Evolutionary conservation across 2,888 invertebrate species (phyloP).

Genomic region (Acrobasis repandana): DNA sequence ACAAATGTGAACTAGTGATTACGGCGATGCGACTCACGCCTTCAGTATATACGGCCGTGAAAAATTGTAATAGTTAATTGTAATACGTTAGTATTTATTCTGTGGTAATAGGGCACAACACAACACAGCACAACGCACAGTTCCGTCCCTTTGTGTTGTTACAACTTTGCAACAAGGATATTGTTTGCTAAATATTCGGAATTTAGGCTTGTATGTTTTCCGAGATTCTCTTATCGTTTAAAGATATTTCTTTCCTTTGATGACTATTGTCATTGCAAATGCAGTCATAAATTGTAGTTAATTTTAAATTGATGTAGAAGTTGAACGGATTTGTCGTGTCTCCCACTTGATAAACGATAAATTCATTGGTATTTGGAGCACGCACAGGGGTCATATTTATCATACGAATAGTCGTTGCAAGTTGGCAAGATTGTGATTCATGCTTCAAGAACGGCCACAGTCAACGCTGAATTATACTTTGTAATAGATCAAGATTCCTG

Average conservation of each 20-base stretch:
- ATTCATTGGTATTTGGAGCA: conserved; percentile 18
- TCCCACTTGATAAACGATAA: conserved; percentile 21
- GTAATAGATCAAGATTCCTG: conserved; percentile 4
- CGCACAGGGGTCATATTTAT: conserved; percentile 17
- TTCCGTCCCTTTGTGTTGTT: conserved; percentile 1
- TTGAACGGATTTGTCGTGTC: conserved; percentile 11
- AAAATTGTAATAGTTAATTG: conserved; percentile 30
- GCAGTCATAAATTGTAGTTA: conserved; percentile 3
- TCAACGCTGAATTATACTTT: conserved; percentile 26
- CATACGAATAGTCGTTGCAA: conserved; percentile 16
- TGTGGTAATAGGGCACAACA: conserved; percentile 28
- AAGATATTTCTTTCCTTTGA: not conserved
- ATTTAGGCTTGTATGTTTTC: not conserved
- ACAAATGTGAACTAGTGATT: conserved; percentile 30
- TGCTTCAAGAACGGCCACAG: conserved; percentile 22
- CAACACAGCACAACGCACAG: too few species aligned
- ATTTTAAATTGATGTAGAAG: not conserved
- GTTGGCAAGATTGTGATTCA: conserved; percentile 19
- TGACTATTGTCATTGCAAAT: not conserved
- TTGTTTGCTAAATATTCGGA: not conserved
- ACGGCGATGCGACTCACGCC: conserved; percentile 26
- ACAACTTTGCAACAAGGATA: not conserved
- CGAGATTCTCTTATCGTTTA: not conserved
- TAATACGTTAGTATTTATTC: too few species aligned
- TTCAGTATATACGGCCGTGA: conserved; percentile 27